These are phyloP conservation scores for Cepaea hortensis DNA, from an alignment of 2,888 invertebrate genomes.

Conservation along the genomic window DNA sequence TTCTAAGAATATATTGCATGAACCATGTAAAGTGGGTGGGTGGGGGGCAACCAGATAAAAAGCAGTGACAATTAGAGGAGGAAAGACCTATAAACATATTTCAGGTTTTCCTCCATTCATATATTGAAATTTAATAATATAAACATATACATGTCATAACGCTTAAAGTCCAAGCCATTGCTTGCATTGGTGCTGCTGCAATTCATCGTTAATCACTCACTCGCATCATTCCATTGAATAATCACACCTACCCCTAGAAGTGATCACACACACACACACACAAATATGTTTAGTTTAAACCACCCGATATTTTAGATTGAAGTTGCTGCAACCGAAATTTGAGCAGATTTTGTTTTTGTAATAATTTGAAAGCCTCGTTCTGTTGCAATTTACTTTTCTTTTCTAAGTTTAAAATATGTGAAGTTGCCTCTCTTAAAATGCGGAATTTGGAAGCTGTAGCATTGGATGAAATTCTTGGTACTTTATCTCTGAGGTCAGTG, in stretches of 20 bases:
- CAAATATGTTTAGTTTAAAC: not conserved
- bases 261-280: not conserved
- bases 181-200: not conserved
- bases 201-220: not conserved
- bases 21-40: too few species aligned
- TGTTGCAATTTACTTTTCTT: conserved; percentile 16
- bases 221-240: not conserved
- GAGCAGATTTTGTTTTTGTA: conserved; percentile 1
- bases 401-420: conserved; percentile 34
- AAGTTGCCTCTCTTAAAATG: conserved; percentile 38
- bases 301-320: conserved; percentile 23
- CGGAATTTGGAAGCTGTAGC: conserved; percentile 40
- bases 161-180: not conserved
- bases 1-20: too few species aligned
- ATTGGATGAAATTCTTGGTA: conserved; percentile 33
- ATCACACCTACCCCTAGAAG: not conserved
- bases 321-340: conserved; percentile 25
- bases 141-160: not conserved
- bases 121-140: not conserved
- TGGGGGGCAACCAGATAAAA: not conserved
- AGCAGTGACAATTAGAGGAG: conserved; percentile 26
- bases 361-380: conserved; percentile 23
- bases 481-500: conserved; percentile 39
- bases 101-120: conserved; percentile 41
- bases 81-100: conserved; percentile 43